A percentile compares a stretch with the other conserved stretches of the same genome.
Conservation (phyloP, 2,888 invertebrate genomes). For the Agriopis marginaria region DNA sequence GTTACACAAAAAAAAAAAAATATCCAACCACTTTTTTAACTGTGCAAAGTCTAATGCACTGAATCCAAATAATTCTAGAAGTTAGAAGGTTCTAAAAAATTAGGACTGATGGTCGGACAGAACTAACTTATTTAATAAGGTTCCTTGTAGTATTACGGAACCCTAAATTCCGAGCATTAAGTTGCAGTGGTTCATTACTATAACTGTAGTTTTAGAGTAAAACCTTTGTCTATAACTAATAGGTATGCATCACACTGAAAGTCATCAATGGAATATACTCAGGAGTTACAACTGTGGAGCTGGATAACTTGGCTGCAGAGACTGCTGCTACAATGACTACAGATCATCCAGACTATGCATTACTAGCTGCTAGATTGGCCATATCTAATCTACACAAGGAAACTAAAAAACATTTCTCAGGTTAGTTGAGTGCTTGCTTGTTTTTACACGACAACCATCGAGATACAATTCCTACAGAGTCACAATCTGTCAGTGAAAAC, state of each 20-base stretch:
- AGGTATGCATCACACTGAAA: conserved; percentile 94
- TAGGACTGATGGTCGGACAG: too few species aligned
- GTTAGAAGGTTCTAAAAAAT: too few species aligned
- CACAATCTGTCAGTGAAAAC: too few species aligned
- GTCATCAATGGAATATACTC: conserved; percentile 98
- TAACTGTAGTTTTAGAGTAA: neutral
- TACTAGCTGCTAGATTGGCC: conserved; percentile 95
- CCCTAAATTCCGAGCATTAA: too few species aligned
- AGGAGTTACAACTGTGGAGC: conserved; percentile 98
- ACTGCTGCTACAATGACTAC: conserved; percentile 99
- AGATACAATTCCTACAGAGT: too few species aligned
- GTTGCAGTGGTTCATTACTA: neutral
- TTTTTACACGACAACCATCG: neutral
- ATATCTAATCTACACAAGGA: conserved; percentile 99
- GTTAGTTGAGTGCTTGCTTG: conserved; percentile 67
- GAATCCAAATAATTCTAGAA: too few species aligned
- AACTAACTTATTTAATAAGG: too few species aligned
- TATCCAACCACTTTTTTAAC: too few species aligned
- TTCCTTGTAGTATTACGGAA: too few species aligned
- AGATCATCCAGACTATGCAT: conserved; percentile 98
- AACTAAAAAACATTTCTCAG: conserved; percentile 97
- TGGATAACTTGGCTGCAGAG: conserved; percentile 99
- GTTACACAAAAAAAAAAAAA: too few species aligned
- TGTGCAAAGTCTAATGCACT: too few species aligned
- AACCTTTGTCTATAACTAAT: conserved; percentile 28